Evolutionary conservation across 1,140 invertebrate species (phyloP).

Genomic region (Leucophenga varia): DNA sequence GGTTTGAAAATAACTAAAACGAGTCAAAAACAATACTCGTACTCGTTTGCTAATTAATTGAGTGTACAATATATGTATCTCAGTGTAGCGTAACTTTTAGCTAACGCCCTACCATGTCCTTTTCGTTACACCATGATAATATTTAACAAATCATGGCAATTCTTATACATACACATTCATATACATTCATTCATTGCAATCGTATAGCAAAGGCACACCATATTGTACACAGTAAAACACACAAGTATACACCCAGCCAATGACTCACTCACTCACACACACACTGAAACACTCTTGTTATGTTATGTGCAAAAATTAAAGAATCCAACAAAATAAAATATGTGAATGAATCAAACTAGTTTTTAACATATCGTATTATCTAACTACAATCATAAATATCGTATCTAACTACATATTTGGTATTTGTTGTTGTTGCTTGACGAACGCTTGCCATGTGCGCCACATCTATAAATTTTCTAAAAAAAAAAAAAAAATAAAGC

Average conservation of each 20-base stretch:
- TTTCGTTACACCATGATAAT: too few relatives aligned
- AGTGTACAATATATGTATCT: too few relatives aligned
- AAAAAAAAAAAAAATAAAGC: conserved; percentile 12
- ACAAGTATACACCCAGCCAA: background rate
- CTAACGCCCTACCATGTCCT: too few relatives aligned
- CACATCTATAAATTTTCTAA: conserved; percentile 24
- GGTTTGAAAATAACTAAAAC: conserved; percentile 35
- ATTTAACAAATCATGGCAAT: background rate
- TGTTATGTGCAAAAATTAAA: too few relatives aligned
- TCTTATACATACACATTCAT: background rate
- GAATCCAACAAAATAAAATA: too few relatives aligned
- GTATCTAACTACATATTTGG: conserved; percentile 18
- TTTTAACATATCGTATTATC: background rate
- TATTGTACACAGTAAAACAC: conserved; percentile 1
- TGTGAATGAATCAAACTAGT: too few relatives aligned
- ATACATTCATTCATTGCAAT: background rate
- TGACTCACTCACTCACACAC: background rate
- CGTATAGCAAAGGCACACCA: too few relatives aligned
- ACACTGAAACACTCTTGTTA: conserved; percentile 3
- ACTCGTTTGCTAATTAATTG: too few relatives aligned
- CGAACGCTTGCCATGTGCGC: conserved; percentile 31
- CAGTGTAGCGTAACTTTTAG: too few relatives aligned
- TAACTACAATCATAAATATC: background rate
- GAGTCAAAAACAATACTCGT: too few relatives aligned
- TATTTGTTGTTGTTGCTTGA: conserved; percentile 47